Evolutionary conservation across 2,888 invertebrate genomes (phyloP), one percentile per base, ranked within the genome.

Genomic region (Diplolepis rosae): DNA sequence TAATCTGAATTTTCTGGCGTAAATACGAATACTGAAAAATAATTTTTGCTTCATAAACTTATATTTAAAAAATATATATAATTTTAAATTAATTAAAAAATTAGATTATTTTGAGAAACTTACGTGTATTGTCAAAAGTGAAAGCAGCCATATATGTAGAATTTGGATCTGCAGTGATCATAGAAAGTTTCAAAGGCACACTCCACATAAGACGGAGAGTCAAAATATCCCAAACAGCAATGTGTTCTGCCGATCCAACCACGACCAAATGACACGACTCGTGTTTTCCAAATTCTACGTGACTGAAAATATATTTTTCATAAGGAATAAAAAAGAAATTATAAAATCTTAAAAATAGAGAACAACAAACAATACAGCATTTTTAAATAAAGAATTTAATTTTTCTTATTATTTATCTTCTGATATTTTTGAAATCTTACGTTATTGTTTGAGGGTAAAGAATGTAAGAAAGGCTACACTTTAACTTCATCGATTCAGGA

Each of bases 181-280:
- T 85, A 11, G 89, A 82, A 1, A 91, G 87, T 39, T 88, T 85
- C 11, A 92, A 74, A 13, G 90, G 88, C 2, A 95, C 93, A 61
- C 90, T 90, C 95, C 95, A 95, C 28, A 91, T 90, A 66, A 95
- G 89, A 24, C 92, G 90, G n/a, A 94, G 88, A 0, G 93, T 93
- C 66, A 94, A 86, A 15, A 95, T 88, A 89, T 94, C 94, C 95
- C 95, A 95, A 1, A 94, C 93, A 2, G 91, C 91, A 7, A 95
- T 79, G 72, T 92, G 91, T 11, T 90, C 87, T 2, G 90, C 85
- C n/a, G 92, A 92, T 48, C 90, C 90, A 32, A 90, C 87, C n/a
- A 93, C 91, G 54, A 92, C 81, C 27, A 93, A 87, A 82, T 93
- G 92, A 75, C 91, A 91, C 68, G 91, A 90, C 68, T 90, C 89